Evolutionary conservation across 2,113 vertebrate species (phyloP), one percentile per base, ranked within the genome.

Genomic region (Chauna torquata): DNA sequence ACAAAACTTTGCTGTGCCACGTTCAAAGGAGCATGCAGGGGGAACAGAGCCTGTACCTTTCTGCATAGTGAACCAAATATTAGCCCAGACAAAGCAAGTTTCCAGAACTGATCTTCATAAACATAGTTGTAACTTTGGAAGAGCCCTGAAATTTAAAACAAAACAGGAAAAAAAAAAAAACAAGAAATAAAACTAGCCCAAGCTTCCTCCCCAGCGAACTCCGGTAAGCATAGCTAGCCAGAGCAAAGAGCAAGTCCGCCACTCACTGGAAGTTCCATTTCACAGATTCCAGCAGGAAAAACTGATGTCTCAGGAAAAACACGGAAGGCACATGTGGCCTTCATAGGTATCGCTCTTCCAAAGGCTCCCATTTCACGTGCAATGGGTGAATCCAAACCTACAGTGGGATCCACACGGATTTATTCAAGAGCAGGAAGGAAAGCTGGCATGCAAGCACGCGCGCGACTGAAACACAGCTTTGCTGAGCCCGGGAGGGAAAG

Each of bases 381-480:
- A 22, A 20, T 0, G 1, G 45, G 34, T 30, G 28, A 66, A 19
- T 40, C 49, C n/a, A 32, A 57, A 8, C 7, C 70, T 14, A 13
- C 25, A 16, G 47, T 1, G 69, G 52, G 69, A 72, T 34, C 20
- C 62, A 58, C 0, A 0, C 4, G 85, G 44, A 27, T 62, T 74
- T 77, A 44, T 3, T 28, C 11, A 11, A 27, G n/a, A 50, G 20
- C 1, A 2, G 54, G 61, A 64, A 38, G 54, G 66, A 44, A 52
- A 49, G 49, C 5, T 2, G 40, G 61, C 17, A 23, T 2, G 16
- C 38, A 34, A 49, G 16, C 38, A 40, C 0, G 4, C 28, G 52
- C 1, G n/a, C 24, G 44, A 24, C 0, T 1, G 3, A n/a, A 57
- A 30, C 9, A 7, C 0, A 0, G 0, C 25, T 47, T 22, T 49